Base-by-base conservation (phyloP, 2,888 invertebrate species). In the Melanchra persicariae region DNA sequence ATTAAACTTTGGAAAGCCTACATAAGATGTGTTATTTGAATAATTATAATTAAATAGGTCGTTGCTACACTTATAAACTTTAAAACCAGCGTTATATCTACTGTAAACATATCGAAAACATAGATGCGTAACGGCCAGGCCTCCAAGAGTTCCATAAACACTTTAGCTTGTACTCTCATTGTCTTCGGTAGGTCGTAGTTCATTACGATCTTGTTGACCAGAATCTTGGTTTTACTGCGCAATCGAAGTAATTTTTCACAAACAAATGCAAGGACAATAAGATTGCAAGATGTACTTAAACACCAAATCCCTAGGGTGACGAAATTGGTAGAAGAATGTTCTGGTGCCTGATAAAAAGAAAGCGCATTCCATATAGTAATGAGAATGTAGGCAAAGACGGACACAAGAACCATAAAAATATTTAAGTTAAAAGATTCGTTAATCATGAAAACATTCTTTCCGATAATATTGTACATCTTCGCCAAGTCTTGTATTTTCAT, bases 11-110 rank as follows among this genome's bases (percentile, higher is more conserved):
- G 26, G 15, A 22, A 47, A 59, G 15, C 15, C 24, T 66, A 66
- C 24, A 66, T 17, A 5, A 63, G 90, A 79, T 92, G 91, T 59
- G 89, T 90, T 34, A 93, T 82, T 85, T 94, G 94, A 77, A 94
- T 89, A 43, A 93, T 89, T 47, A 94, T 88, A 82, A 94, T 93
- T 57, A 94, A 87, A 78, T 93, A 94, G 0, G 93, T 93, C 0
- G 93, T 92, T 45, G 92, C 90, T 10, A 93, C 89, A 78, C 92
- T 93, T 47, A 93, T 88, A 74, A 93, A 94, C 63, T 93, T 93
- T 12, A 94, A 82, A 82, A 93, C 89, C 6, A 94, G 79, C 1
- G 91, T 91, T 26, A 93, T 88, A 76, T 94, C 92, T 0, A 94
- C 87, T 6, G 90, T 85, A 74, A 93, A 91, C 93, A 94, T 93